Evolutionary conservation across 1,140 invertebrate genomes (phyloP).

Genomic region (Cotesia typhae): DNA sequence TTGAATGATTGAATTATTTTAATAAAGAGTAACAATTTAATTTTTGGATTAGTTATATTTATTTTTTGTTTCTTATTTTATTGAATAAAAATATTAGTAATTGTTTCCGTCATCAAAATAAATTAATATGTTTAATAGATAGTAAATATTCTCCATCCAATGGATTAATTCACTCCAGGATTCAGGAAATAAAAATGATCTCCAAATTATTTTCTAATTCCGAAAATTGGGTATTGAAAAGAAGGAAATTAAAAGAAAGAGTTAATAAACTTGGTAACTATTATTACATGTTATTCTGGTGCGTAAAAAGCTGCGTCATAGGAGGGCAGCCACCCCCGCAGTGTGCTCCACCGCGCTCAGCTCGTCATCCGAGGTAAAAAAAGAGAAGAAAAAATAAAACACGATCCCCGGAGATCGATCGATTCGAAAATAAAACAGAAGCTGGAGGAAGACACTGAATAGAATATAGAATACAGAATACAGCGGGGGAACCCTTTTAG

Average conservation of each 20-base stretch:
- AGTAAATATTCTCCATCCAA: too few relatives aligned
- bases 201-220: too few relatives aligned
- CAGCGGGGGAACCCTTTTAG: conserved; percentile 20
- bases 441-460: background rate
- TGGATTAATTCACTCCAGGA: too few relatives aligned
- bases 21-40: too few relatives aligned
- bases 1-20: too few relatives aligned
- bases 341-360: conserved; percentile 12
- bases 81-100: too few relatives aligned
- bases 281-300: background rate
- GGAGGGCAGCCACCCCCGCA: conserved; percentile 6
- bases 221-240: background rate
- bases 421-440: conserved; percentile 16
- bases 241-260: background rate
- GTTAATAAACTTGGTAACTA: background rate
- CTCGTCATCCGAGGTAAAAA: conserved; percentile 5
- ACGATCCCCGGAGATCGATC: background rate
- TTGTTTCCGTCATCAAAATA: too few relatives aligned
- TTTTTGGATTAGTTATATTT: too few relatives aligned
- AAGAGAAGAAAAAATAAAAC: background rate
- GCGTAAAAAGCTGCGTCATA: conserved; percentile 11
- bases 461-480: too few relatives aligned
- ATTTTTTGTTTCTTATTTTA: too few relatives aligned
- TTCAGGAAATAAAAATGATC: too few relatives aligned
- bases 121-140: too few relatives aligned